Evolutionary conservation across 2,113 vertebrate species (phyloP), one percentile per base, ranked within the genome.

Genomic region (Oriolus oriolus): DNA sequence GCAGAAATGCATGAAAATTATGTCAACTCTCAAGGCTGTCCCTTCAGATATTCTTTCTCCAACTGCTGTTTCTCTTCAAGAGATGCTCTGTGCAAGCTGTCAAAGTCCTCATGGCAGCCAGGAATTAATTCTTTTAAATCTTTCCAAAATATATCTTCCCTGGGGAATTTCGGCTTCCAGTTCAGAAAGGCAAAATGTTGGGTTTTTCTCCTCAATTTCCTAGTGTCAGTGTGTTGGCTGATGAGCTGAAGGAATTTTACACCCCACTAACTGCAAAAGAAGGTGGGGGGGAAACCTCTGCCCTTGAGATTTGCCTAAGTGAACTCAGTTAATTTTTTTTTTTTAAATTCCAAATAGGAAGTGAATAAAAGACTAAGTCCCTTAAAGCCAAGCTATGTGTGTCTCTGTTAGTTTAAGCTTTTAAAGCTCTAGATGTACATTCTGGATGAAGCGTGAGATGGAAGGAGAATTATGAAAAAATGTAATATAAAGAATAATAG

Each of bases 211-310:
- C 53, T 89, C 41, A 18, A 1, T 79, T 96, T 88, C 64, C 70
- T 81, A 35, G 56, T 92, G 83, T 70, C 78, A 83, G 16, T 35
- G 21, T 78, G 52, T 76, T 92, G 76, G 59, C 75, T 93, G 85
- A 84, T 93, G 52, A 89, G 47, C 52, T 86, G 87, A 78, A 74
- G 39, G 45, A 64, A 94, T 94, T 92, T 94, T 93, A 89, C 3
- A 13, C 27, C 49, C 60, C 61, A 44, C 91, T 95, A 95, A 86
- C 53, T 81, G 73, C 44, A 70, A 79, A 83, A 90, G 26, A 74
- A 70, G 59, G 26, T n/a, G 18, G 18, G 57, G 11, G 17, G 37
- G 44, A 44, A 14, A 10, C 8, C 22, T 77, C 42, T 94, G 82
- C 87, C 71, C 87, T 94, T 88, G 80, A 93, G 91, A 91, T 83